Evolutionary conservation across 2,888 invertebrate genomes (phyloP), one percentile per base, ranked within the genome.

Genomic region (Zygogramma bicolorata): DNA sequence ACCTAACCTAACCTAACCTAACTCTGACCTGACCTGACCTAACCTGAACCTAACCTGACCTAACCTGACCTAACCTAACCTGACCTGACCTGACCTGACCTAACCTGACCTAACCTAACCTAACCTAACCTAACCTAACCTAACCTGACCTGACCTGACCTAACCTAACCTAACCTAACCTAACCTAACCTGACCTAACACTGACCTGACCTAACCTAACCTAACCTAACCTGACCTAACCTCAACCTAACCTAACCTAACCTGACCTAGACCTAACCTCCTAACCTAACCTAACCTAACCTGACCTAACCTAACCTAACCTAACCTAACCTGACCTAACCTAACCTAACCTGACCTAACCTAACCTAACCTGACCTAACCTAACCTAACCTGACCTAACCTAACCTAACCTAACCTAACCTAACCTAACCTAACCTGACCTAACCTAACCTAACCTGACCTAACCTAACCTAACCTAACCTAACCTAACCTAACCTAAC

Each of bases 91-190:
- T 62, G 57, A 69, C 69, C 63, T 63, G 57, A 62, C 61, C 62
- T 49, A 68, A 68, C 68, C 68, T 61, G 62, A 68, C 68, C 67
- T 57, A 67, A 67, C 67, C 67, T 57, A 67, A 67, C 67, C 67
- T 61, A 68, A 68, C 68, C 68, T 61, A 68, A 68, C 68, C 68
- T 61, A 68, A 75, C 76, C 76, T 71, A 75, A 75, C 75, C 76
- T 71, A 75, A 76, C 73, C 77, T 71, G 75, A 78, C 78, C 78
- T 75, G 77, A 78, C 78, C 78, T 75, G 76, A 78, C 78, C 78
- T 76, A 78, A 78, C 78, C 78, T 75, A 77, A 78, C 77, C 78
- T 75, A 77, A 78, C 76, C 78, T 75, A 77, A 78, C 76, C 78
- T 75, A 77, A 78, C 77, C 78, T 74, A 75, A 78, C 77, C 78